phyloP scores from a whole-genome alignment of 2,797 vertebrate genomes.

The Harpagifer antarcticus region DNA sequence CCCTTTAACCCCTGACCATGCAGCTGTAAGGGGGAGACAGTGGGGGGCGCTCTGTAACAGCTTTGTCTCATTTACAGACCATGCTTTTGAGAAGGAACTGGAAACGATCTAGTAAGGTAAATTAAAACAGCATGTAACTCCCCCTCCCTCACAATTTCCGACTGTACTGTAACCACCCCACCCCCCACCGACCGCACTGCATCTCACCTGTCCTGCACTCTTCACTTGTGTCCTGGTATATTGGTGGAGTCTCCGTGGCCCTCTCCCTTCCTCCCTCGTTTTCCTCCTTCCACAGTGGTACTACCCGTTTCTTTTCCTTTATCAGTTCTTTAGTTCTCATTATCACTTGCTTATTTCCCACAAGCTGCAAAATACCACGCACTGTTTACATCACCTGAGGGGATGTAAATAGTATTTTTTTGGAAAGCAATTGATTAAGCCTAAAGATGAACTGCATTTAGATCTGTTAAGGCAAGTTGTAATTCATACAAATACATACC shows the following conservation, averaged over 20 bases:
- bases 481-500: constrained; percentile 16
- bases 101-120: constrained; percentile 99
- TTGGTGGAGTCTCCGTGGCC: constrained; percentile 67
- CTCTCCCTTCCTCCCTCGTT: constrained; percentile 40
- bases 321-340: constrained; percentile 51
- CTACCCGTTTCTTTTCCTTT: constrained; percentile 39
- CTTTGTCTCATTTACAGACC: constrained; percentile 98
- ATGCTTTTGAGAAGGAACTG: constrained; percentile 99
- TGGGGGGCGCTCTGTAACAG: constrained; percentile 88
- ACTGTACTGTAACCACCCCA: constrained; percentile 65
- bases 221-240: constrained; percentile 75
- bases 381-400: constrained; percentile 20
- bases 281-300: constrained; percentile 53
- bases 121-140: constrained; percentile 88
- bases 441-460: constrained; percentile 5
- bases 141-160: constrained; percentile 44
- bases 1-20: constrained; percentile 63
- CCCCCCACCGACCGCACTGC: constrained; percentile 56
- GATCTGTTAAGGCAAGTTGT: background rate
- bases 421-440: constrained; percentile 15
- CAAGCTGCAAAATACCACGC: constrained; percentile 79
- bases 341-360: constrained; percentile 72
- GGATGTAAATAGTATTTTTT: constrained; percentile 10
- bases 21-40: constrained; percentile 55
- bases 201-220: constrained; percentile 65